Conservation (phyloP, 2,888 invertebrate genomes). For the Megaustenia siamemsis region DNA sequence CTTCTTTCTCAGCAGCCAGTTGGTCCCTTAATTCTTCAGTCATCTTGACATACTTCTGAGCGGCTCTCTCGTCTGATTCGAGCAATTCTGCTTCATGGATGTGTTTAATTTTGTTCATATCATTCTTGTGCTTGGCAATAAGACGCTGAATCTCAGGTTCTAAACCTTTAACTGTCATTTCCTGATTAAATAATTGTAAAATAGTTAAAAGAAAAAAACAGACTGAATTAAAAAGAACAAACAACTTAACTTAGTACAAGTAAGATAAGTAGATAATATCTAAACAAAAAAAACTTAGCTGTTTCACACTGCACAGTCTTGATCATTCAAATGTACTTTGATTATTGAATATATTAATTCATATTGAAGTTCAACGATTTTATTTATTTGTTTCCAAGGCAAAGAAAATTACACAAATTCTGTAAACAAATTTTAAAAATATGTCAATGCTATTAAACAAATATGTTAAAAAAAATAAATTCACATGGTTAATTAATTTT, state of each 20-base stretch:
- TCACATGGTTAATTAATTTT: no score
- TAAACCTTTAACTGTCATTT: constrained; percentile 81
- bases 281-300: no score
- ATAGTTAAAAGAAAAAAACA: neutral
- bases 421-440: no score
- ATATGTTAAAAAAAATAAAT: no score
- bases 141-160: constrained; percentile 81
- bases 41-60: constrained; percentile 78
- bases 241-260: neutral
- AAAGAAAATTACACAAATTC: no score
- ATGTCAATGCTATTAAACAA: no score
- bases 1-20: constrained; percentile 79
- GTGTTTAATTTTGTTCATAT: constrained; percentile 79
- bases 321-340: no score
- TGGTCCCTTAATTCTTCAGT: constrained; percentile 80
- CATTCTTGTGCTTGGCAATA: constrained; percentile 80
- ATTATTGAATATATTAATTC: no score
- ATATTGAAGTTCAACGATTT: no score
- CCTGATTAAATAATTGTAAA: constrained; percentile 65
- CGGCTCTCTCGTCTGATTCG: constrained; percentile 79
- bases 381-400: no score
- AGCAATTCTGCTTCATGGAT: constrained; percentile 80
- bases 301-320: no score
- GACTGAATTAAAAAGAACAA: neutral
- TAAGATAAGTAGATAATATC: no score